These are phyloP conservation scores for Epinephelus lanceolatus DNA, from an alignment of 2,113 vertebrate species.

Conservation along the genomic window DNA sequence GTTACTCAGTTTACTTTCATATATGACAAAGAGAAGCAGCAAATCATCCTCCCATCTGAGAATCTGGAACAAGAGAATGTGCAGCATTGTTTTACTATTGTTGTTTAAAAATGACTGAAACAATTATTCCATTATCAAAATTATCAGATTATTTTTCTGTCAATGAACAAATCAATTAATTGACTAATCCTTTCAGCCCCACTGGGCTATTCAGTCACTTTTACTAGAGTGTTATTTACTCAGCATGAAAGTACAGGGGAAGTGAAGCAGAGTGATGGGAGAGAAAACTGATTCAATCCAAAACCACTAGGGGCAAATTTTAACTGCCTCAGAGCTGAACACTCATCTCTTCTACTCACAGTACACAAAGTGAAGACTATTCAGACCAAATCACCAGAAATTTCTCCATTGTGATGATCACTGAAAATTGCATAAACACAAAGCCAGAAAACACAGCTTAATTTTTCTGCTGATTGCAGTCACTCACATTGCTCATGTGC, in stretches of 20 bases:
- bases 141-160: not conserved
- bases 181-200: conserved; percentile 36
- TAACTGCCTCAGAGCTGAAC: not conserved
- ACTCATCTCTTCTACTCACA: not conserved
- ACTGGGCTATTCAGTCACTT: conserved; percentile 27
- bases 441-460: not conserved
- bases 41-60: not conserved
- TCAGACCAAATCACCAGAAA: not conserved
- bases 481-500: conserved; percentile 11
- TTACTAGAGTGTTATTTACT: conserved; percentile 14
- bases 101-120: not conserved
- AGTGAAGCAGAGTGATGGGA: conserved; percentile 7
- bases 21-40: not conserved
- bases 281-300: conserved; percentile 20
- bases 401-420: not conserved
- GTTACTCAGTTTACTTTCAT: not conserved
- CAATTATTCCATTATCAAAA: conserved; percentile 6
- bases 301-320: conserved; percentile 5
- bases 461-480: conserved; percentile 12
- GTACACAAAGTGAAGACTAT: not conserved
- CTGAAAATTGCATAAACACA: not conserved
- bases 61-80: not conserved
- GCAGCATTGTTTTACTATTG: not conserved
- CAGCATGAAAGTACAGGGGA: not conserved
- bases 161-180: conserved; percentile 8